Percentiles rank a stretch among this genome's conserved stretches.
phyloP scores from a whole-genome alignment of 2,797 vertebrate species.

The Pseudomugil tenellus region DNA sequence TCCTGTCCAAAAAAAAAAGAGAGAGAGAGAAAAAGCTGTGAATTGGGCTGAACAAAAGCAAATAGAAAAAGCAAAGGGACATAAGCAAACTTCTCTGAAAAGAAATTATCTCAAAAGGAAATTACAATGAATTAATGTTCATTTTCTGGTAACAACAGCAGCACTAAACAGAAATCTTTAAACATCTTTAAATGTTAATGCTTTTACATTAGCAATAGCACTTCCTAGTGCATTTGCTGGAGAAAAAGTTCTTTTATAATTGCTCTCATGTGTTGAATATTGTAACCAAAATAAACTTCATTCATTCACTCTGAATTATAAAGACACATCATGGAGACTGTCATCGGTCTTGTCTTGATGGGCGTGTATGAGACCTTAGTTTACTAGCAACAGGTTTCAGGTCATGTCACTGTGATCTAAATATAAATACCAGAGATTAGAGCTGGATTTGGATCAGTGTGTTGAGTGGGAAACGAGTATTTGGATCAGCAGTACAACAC shows the following conservation, averaged over 20 bases:
- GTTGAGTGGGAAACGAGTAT: slow-evolving; percentile 55
- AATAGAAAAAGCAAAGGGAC: neutral
- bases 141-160: neutral
- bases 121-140: too few species aligned
- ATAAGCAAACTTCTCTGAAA: slow-evolving; percentile 1
- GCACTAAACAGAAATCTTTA: neutral
- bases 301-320: neutral
- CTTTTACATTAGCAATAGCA: neutral
- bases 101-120: too few species aligned
- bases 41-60: slow-evolving; percentile 16
- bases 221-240: neutral
- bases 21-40: neutral
- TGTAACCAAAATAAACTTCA: too few species aligned
- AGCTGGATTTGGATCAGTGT: slow-evolving; percentile 63
- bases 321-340: slow-evolving; percentile 7
- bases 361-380: slow-evolving; percentile 21
- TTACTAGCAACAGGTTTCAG: slow-evolving; percentile 59
- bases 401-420: slow-evolving; percentile 54
- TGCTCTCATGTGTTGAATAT: too few species aligned
- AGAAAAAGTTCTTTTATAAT: neutral
- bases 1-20: slow-evolving; percentile 83
- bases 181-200: neutral
- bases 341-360: slow-evolving; percentile 8
- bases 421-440: slow-evolving; percentile 72
- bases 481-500: slow-evolving; percentile 35